These are phyloP conservation scores for Petrocephalus zakoni DNA, from an alignment of 2,113 vertebrate species.

Conservation along the genomic window DNA sequence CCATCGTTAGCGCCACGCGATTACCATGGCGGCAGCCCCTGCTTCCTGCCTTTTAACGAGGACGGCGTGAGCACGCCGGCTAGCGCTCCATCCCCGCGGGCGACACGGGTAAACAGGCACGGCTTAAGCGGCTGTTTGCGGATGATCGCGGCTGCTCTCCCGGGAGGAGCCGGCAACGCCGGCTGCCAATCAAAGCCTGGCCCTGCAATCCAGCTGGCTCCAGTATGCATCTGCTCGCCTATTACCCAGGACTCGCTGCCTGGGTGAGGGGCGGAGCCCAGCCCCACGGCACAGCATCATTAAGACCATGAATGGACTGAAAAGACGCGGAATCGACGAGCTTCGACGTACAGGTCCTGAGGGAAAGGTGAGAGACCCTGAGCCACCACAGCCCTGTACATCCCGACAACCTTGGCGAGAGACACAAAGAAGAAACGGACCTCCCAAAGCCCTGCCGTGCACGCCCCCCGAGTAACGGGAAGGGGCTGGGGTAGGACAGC, in stretches of 20 bases:
- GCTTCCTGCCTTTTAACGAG: neutral
- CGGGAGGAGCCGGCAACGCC: neutral
- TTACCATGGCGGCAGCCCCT: neutral
- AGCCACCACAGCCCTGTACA: neutral
- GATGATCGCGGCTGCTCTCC: neutral
- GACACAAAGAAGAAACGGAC: neutral
- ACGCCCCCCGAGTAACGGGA: neutral
- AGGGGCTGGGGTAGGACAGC: neutral
- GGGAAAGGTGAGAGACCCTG: neutral
- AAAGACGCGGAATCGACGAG: neutral
- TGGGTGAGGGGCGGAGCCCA: neutral
- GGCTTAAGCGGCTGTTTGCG: constrained; percentile 17
- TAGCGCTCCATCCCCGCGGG: neutral
- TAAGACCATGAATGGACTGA: neutral
- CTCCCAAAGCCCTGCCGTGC: neutral
- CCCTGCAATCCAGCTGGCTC: neutral
- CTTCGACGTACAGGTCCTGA: neutral
- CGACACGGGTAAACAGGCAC: neutral
- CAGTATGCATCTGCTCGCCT: neutral
- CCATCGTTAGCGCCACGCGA: neutral
- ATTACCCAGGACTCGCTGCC: neutral
- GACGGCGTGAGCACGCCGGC: neutral
- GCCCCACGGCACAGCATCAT: neutral
- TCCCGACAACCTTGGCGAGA: neutral
- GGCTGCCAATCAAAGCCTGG: neutral